Percentiles rank a stretch among this genome's conserved stretches.
These are phyloP conservation scores for Eudasyphora cyanicolor DNA, from an alignment of 2,888 invertebrate species.

Conservation along the genomic window DNA sequence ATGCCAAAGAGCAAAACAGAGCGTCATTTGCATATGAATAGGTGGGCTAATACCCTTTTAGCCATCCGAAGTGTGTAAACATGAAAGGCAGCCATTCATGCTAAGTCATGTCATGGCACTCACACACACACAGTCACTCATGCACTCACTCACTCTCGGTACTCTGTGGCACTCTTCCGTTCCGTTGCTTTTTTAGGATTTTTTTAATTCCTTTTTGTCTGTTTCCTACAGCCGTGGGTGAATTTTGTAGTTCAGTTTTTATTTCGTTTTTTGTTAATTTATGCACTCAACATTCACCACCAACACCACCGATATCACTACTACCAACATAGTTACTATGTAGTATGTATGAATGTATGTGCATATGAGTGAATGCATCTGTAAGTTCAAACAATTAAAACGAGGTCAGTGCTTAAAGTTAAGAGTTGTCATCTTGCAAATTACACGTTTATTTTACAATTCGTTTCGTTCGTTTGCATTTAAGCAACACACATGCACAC, in stretches of 20 bases:
- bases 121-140: not conserved
- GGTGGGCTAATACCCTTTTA: slow-evolving; percentile 42
- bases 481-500: not conserved
- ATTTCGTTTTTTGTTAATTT: slow-evolving; percentile 41
- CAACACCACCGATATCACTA: no score
- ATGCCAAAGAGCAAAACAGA: no score
- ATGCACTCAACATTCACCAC: slow-evolving; percentile 48
- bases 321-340: slow-evolving; percentile 4
- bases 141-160: not conserved
- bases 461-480: slow-evolving; percentile 32
- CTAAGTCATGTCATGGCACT: not conserved
- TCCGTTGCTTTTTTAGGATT: slow-evolving; percentile 19
- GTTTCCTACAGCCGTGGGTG: slow-evolving; percentile 15
- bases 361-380: slow-evolving; percentile 6
- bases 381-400: slow-evolving; percentile 55
- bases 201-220: slow-evolving; percentile 22
- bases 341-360: not conserved
- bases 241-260: slow-evolving; percentile 26
- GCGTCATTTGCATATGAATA: slow-evolving; percentile 59
- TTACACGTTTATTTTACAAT: slow-evolving; percentile 42
- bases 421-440: slow-evolving; percentile 51
- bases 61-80: slow-evolving; percentile 15
- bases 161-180: not conserved
- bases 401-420: slow-evolving; percentile 57
- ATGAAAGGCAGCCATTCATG: slow-evolving; percentile 4